phyloP scores from a whole-genome alignment of 2,797 vertebrate species.

The Aphelocoma californica region DNA sequence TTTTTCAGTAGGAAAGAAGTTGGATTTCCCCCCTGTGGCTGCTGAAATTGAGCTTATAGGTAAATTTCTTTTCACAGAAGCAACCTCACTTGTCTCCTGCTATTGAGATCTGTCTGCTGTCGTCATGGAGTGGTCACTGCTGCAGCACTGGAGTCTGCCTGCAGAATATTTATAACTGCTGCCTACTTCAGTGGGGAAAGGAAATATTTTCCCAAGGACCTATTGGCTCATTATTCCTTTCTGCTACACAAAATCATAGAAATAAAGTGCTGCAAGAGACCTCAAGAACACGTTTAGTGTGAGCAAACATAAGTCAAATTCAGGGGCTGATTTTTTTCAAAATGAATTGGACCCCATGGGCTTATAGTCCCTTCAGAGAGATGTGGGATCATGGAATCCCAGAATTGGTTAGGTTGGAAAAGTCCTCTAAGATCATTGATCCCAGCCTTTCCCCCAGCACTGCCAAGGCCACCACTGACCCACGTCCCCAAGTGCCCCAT shows the following conservation, averaged over 20 bases:
- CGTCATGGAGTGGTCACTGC: not conserved
- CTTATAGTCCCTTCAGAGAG: not conserved
- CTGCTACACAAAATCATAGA: not conserved
- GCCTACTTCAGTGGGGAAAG: not conserved
- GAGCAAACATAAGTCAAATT: not conserved
- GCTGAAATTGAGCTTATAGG: not conserved
- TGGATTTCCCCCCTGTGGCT: not conserved
- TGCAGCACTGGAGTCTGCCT: not conserved
- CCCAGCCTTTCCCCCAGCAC: not conserved
- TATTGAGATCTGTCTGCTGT: not conserved
- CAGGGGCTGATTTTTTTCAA: not conserved
- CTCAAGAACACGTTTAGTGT: accelerated
- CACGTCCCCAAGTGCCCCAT: not conserved
- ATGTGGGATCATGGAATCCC: not conserved
- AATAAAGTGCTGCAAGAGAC: not conserved
- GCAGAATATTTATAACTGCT: not conserved
- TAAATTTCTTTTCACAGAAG: not conserved
- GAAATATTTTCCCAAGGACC: not conserved
- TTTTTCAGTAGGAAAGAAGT: not conserved
- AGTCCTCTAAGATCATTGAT: no score
- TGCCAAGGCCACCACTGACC: not conserved
- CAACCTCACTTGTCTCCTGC: not conserved
- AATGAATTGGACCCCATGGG: not conserved
- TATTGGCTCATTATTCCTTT: not conserved
- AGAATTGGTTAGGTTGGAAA: not conserved